Percentiles rank a stretch among this genome's conserved stretches.
These are phyloP conservation scores for Hippocampus zosterae DNA, from an alignment of 2,113 vertebrate genomes.

Conservation along the genomic window DNA sequence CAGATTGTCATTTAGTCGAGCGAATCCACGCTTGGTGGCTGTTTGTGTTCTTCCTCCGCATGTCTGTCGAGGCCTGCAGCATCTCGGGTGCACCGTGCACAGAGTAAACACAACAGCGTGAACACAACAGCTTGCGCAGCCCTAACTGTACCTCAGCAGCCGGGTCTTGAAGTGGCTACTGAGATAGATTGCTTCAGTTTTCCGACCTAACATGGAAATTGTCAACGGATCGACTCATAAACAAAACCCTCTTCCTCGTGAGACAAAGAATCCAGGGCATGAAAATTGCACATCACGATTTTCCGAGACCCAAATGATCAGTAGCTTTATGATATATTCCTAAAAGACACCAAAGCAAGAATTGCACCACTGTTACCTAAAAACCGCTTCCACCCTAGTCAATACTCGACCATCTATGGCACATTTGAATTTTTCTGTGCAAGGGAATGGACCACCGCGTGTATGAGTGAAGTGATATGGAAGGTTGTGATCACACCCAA, in stretches of 20 bases:
- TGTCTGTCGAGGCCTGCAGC: constrained; percentile 36
- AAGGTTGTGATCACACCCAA: too few species aligned
- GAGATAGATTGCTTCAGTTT: constrained; percentile 46
- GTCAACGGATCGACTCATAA: constrained; percentile 39
- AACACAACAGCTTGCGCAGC: constrained; percentile 44
- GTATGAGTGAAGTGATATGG: too few species aligned
- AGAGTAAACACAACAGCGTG: constrained; percentile 49
- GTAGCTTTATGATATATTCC: too few species aligned
- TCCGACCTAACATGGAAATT: constrained; percentile 31
- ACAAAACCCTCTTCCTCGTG: too few species aligned
- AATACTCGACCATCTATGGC: too few species aligned
- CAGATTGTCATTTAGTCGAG: constrained; percentile 62
- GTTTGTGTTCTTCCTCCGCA: constrained; percentile 9
- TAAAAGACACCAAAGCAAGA: too few species aligned
- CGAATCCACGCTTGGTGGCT: constrained; percentile 49
- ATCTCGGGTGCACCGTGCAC: constrained; percentile 24
- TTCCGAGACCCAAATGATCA: not conserved
- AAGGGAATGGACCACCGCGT: too few species aligned
- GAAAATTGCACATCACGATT: not conserved
- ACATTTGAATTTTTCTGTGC: too few species aligned
- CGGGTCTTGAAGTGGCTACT: constrained; percentile 43
- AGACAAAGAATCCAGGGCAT: constrained; percentile 23
- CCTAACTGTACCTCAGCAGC: constrained; percentile 44
- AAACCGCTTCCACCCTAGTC: too few species aligned
- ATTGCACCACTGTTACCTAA: too few species aligned